phyloP scores from a whole-genome alignment of 1,140 invertebrate genomes.

The Nasonia longicornis region DNA sequence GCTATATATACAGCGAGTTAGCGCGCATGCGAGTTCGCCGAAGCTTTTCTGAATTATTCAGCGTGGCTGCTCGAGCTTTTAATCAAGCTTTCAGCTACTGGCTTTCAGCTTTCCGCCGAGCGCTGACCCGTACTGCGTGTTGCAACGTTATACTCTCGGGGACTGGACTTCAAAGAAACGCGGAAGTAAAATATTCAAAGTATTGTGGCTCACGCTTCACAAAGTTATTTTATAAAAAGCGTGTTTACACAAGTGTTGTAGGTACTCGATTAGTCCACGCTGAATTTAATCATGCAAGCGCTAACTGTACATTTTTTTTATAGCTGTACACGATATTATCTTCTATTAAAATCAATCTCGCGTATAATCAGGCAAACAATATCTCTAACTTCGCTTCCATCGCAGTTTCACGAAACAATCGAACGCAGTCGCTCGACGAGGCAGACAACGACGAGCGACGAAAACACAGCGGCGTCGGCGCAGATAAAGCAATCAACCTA shows the following conservation, averaged over 20 bases:
- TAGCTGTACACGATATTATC: too few species aligned
- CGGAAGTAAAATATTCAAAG: neutral
- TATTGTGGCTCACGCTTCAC: neutral
- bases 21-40: neutral
- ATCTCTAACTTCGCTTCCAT: too few species aligned
- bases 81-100: constrained; percentile 5
- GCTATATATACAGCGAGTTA: too few species aligned
- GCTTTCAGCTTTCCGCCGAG: neutral
- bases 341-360: too few species aligned
- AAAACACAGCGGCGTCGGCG: neutral
- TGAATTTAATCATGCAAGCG: neutral
- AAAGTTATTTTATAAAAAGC: neutral
- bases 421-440: neutral
- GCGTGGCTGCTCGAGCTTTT: neutral
- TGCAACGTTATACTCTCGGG: neutral
- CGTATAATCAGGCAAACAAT: too few species aligned
- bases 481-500: neutral
- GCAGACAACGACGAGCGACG: neutral
- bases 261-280: neutral
- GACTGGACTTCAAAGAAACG: neutral
- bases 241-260: too few species aligned
- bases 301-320: too few species aligned
- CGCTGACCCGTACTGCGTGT: neutral
- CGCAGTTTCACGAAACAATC: neutral
- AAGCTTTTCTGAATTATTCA: constrained; percentile 7